These are phyloP conservation scores for Cynocephalus volans DNA, from an alignment of 2,113 vertebrate genomes.

Conservation along the genomic window DNA sequence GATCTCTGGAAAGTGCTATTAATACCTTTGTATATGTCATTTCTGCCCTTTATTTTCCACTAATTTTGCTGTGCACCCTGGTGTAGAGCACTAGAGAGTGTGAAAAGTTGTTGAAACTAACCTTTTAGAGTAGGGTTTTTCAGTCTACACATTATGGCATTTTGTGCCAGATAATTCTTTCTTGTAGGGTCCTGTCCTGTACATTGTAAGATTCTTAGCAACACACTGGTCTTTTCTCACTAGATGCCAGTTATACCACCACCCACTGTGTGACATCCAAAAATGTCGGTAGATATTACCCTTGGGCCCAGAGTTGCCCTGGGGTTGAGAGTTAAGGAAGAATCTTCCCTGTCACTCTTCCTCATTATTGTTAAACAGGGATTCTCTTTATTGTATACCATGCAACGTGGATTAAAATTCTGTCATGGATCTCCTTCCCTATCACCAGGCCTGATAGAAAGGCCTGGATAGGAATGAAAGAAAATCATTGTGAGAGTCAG, in stretches of 20 bases:
- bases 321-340: not conserved
- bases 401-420: not conserved
- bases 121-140: not conserved
- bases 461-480: not conserved
- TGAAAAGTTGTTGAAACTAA: not conserved
- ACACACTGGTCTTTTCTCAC: not conserved
- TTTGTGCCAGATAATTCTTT: not conserved
- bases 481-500: slow-evolving; percentile 1
- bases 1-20: not conserved
- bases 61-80: not conserved
- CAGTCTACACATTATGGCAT: not conserved
- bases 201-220: not conserved
- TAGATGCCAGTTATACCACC: not conserved
- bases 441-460: not conserved
- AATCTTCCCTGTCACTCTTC: not conserved
- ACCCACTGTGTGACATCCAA: not conserved
- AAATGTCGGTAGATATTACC: not conserved
- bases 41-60: not conserved
- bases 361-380: not conserved
- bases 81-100: not conserved
- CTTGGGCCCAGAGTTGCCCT: not conserved
- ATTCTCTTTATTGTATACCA: not conserved
- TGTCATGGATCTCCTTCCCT: not conserved
- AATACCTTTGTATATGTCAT: not conserved
- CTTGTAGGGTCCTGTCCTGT: not conserved